Base-by-base conservation (phyloP, 2,888 invertebrate genomes). In the Tenthredo mesomela region DNA sequence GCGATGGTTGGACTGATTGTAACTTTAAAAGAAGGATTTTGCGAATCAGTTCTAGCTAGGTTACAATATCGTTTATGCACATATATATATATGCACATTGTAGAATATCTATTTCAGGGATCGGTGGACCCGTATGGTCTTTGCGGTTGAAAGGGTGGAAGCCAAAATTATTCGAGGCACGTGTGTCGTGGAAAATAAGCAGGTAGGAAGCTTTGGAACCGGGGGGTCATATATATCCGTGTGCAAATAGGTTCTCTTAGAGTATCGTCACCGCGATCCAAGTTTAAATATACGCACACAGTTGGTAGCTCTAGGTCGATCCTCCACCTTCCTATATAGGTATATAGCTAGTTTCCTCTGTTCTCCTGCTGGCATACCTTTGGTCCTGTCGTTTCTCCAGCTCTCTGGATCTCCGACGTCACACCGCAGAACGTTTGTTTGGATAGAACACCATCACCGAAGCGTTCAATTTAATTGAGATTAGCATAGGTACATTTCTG, bases 401-500 rank as follows among this genome's bases (percentile, higher is more conserved):
- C 21, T 77, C 29, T 54, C 71, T 67, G 21, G 71, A 73, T 73
- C 40, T 25, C 21, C 10, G 6, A 21, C 21, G 37, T 50, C 21
- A n/a, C 29, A 33, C 61, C 61, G 40, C 80, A 40, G 29, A 67
- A 65, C 82, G 82, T 82, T 82, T 82, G 82, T 82, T 82, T 82
- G 82, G 70, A 82, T 82, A 82, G 82, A 82, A 67, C 67, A 37
- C 82, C 82, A 70, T 82, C 82, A 47, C 82, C 67, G 82, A 50
- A 82, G 82, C 82, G 82, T 82, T 82, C 82, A 82, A 82, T 82
- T 82, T 82, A 82, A 82, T 82, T 82, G 82, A 82, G 82, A 82
- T 82, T 82, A 82, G 82, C 82, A 82, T 70, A 82, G 82, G 82
- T 82, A 82, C 82, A 82, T 65, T 67, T 67, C 15, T 80, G 67